A percentile compares a stretch with the other conserved stretches of the same genome.
Evolutionary conservation across 2,888 invertebrate genomes (phyloP).

Genomic region (Apotomis capreana): DNA sequence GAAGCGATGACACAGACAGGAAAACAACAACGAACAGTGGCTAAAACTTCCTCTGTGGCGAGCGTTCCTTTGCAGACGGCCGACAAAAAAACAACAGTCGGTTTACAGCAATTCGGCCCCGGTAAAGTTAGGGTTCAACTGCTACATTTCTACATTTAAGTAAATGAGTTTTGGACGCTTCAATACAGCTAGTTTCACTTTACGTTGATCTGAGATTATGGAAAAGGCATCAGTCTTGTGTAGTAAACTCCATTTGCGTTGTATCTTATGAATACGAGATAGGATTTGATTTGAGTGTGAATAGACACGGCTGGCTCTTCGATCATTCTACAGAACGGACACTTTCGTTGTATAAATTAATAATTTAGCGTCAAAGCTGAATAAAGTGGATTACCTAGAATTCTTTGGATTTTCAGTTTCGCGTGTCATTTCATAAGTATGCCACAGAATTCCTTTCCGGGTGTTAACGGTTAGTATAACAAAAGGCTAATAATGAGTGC

Average conservation of each 20-base stretch:
- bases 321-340: conserved; percentile 31
- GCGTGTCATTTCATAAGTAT: conserved; percentile 6
- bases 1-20: conserved; percentile 54
- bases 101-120: conserved; percentile 38
- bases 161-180: conserved; percentile 13
- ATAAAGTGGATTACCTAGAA: conserved; percentile 13
- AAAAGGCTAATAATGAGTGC: conserved; percentile 39
- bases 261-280: conserved; percentile 38
- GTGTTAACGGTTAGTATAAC: conserved; percentile 30
- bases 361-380: conserved; percentile 23
- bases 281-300: conserved; percentile 25
- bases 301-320: conserved; percentile 31
- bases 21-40: conserved; percentile 59
- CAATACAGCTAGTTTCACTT: conserved; percentile 13
- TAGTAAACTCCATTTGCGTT: conserved; percentile 24
- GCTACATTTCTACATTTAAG: conserved; percentile 29
- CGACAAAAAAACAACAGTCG: conserved; percentile 37
- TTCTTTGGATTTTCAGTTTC: neutral
- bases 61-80: conserved; percentile 46
- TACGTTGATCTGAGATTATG: conserved; percentile 24
- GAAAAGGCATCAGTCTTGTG: conserved; percentile 26
- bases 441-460: conserved; percentile 31
- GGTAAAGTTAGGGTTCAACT: conserved; percentile 24
- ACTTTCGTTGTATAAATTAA: conserved; percentile 34
- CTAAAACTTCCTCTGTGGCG: conserved; percentile 55